A percentile compares a stretch with the other conserved stretches of the same genome.
Conservation (phyloP, 1,140 invertebrate species). For the Melitaea cinxia region DNA sequence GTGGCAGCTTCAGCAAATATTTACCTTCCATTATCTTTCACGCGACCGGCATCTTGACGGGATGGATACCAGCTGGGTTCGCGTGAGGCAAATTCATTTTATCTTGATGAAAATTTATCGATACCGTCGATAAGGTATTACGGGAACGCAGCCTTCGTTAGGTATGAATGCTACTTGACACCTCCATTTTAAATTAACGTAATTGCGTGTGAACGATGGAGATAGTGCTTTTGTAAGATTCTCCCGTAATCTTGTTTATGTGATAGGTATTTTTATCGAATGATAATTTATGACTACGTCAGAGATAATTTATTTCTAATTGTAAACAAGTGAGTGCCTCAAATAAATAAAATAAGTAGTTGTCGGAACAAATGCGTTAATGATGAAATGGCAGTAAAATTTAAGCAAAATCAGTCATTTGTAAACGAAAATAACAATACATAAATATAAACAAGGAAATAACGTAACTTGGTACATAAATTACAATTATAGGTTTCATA, state of each 20-base stretch:
- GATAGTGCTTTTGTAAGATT: background rate
- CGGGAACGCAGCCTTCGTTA: conserved; percentile 32
- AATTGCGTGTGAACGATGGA: conserved; percentile 25
- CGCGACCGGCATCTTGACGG: conserved; percentile 43
- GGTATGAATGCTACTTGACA: conserved; percentile 29
- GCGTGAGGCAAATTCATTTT: conserved; percentile 36
- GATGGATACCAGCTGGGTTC: conserved; percentile 27
- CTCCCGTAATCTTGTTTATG: background rate
- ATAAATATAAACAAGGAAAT: conserved; percentile 1
- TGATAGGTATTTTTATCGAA: background rate
- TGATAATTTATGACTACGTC: too few relatives aligned
- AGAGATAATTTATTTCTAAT: too few relatives aligned
- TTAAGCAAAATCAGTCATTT: background rate
- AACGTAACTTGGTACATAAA: conserved; percentile 36
- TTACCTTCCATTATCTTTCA: conserved; percentile 44
- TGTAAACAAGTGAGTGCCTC: too few relatives aligned
- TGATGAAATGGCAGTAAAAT: too few relatives aligned
- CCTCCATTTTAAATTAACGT: conserved; percentile 27
- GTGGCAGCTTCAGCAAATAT: conserved; percentile 39
- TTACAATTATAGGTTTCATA: conserved; percentile 49
- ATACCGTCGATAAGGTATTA: conserved; percentile 37
- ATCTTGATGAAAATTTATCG: conserved; percentile 44
- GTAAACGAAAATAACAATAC: background rate
- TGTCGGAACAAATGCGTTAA: too few relatives aligned
- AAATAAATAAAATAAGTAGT: too few relatives aligned